phyloP scores from a whole-genome alignment of 2,113 vertebrate genomes.

The Phaethon lepturus region DNA sequence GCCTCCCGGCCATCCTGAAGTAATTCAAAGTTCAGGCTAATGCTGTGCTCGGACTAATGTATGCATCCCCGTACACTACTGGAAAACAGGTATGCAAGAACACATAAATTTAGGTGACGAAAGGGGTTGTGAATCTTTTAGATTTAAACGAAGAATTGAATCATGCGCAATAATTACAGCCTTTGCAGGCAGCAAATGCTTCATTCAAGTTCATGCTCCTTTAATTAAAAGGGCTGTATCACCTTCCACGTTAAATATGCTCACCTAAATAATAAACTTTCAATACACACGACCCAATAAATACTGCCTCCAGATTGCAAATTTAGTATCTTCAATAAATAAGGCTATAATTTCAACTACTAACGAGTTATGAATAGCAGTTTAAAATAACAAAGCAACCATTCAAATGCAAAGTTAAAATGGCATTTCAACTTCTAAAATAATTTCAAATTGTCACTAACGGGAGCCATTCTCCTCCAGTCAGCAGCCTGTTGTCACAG shows the following conservation, averaged over 20 bases:
- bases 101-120: neutral
- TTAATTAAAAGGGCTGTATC: conserved; percentile 31
- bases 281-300: neutral
- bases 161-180: neutral
- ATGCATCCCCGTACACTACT: neutral
- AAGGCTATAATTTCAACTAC: neutral
- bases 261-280: conserved; percentile 40
- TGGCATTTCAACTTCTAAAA: neutral
- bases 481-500: neutral
- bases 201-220: neutral
- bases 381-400: conserved; percentile 31
- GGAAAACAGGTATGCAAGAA: neutral
- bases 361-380: neutral
- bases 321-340: conserved; percentile 30
- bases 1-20: neutral
- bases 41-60: neutral
- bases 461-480: neutral
- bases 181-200: conserved; percentile 20
- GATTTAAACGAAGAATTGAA: conserved; percentile 16
- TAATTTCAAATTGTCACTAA: neutral
- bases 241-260: neutral
- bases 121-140: neutral
- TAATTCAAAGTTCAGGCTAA: neutral
- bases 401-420: neutral
- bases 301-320: neutral